phyloP scores from a whole-genome alignment of 1,140 invertebrate genomes.

The Drosophila repletoides region DNA sequence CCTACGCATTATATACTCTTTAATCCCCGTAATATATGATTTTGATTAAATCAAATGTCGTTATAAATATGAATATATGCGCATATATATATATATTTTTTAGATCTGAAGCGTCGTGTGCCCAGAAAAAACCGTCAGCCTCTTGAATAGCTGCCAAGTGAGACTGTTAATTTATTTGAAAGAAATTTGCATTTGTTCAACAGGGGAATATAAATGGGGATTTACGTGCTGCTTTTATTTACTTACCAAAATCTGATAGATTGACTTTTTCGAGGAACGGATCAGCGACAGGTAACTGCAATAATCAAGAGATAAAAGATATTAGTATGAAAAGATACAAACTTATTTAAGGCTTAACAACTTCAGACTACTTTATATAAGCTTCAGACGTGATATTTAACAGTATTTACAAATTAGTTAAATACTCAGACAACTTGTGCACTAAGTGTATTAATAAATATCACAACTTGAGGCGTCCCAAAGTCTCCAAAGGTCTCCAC shows the following conservation, averaged over 20 bases:
- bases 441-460: constrained; percentile 16
- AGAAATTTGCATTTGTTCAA: constrained; percentile 25
- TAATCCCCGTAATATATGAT: constrained; percentile 39
- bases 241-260: constrained; percentile 92
- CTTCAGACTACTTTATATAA: too few species aligned
- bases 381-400: too few species aligned
- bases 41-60: constrained; percentile 42
- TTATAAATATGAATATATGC: neutral
- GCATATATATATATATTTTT: constrained; percentile 4
- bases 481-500: too few species aligned
- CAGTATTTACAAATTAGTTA: constrained; percentile 18
- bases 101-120: constrained; percentile 53
- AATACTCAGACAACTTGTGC: neutral
- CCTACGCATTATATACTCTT: constrained; percentile 26
- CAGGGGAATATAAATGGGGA: too few species aligned
- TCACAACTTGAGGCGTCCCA: neutral
- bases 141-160: constrained; percentile 56
- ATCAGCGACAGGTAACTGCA: constrained; percentile 93
- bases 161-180: constrained; percentile 58
- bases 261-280: constrained; percentile 94
- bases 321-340: constrained; percentile 64
- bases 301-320: constrained; percentile 61
- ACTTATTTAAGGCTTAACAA: neutral
- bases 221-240: constrained; percentile 2
- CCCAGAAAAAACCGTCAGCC: constrained; percentile 25